A percentile compares a stretch with the other conserved stretches of the same genome.
These are phyloP conservation scores for Garrulus glandarius DNA, from an alignment of 2,797 vertebrate genomes.

Conservation along the genomic window DNA sequence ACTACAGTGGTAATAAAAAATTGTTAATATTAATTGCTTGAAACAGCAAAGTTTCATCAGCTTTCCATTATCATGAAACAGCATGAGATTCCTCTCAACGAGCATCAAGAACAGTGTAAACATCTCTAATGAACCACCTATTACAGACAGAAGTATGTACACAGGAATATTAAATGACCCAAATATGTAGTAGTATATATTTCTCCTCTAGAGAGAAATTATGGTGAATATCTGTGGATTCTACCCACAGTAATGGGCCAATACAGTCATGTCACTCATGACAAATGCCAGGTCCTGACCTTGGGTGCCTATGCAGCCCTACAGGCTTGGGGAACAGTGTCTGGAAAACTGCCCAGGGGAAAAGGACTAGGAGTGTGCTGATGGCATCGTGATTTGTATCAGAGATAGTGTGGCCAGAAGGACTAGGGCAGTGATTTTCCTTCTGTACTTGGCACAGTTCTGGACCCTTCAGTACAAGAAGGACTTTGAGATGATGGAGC, in stretches of 20 bases:
- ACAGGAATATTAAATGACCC: slow-evolving; percentile 9
- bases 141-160: not conserved
- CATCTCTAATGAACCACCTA: slow-evolving; percentile 21
- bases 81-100: not conserved
- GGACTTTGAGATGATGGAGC: not conserved
- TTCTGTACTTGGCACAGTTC: too few species aligned
- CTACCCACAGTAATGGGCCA: not conserved
- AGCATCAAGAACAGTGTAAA: slow-evolving; percentile 8
- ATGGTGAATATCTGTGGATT: not conserved
- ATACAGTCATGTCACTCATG: not conserved
- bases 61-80: slow-evolving; percentile 35
- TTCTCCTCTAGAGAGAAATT: not conserved
- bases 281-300: not conserved
- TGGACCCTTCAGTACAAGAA: not conserved
- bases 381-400: not conserved
- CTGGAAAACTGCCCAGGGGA: not conserved
- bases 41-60: slow-evolving; percentile 39
- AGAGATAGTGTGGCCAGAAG: not conserved
- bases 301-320: not conserved
- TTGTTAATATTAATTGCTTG: slow-evolving; percentile 35
- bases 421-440: not conserved
- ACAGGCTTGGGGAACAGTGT: not conserved
- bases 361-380: not conserved
- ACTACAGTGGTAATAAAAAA: not conserved
- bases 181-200: not conserved